Evolutionary conservation across 2,888 invertebrate genomes (phyloP), one percentile per base, ranked within the genome.

Genomic region (Eilema caniola): DNA sequence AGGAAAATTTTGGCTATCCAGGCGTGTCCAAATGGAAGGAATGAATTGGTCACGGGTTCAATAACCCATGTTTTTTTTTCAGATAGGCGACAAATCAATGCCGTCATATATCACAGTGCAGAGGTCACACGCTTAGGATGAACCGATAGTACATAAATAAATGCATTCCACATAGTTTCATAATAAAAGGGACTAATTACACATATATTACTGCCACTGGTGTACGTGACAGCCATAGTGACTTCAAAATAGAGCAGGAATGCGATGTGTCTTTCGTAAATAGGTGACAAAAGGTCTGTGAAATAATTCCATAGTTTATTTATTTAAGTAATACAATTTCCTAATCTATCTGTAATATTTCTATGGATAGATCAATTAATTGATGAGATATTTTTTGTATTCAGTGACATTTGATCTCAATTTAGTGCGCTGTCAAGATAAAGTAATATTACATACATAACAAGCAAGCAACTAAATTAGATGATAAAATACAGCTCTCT

Each of bases 81-180:
- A 66, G 66, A 59, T 66, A 66, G 37, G 33, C 66, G 37, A 25
- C 37, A 66, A 25, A 24, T 12, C 23, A 14, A 65, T 53, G 64
- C 11, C 11, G 57, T 23, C 24, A 66, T 20, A 41, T 66, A 66
- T 66, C 20, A 23, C 28, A 23, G 24, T n/a, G 56, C 62, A 60
- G 69, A 67, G 53, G 61, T 64, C 56, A 62, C 47, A 71, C 62
- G 73, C 71, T 79, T 75, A 75, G 23, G 37, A 73, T 47, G 62
- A 63, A 33, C 37, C 65, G 31, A 61, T 70, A 75, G 75, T 79
- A 79, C 74, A 81, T 73, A 63, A 68, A 76, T 60, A 53, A 37
- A 75, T 73, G 66, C 80, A 82, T 82, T 82, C 82, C 83, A 74
- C 14, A 70, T 71, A 77, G 37, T 63, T 33, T 62, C 28, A 59